Evolutionary conservation across 2,888 invertebrate genomes (phyloP), one percentile per base, ranked within the genome.

Genomic region (Beris morrisii): DNA sequence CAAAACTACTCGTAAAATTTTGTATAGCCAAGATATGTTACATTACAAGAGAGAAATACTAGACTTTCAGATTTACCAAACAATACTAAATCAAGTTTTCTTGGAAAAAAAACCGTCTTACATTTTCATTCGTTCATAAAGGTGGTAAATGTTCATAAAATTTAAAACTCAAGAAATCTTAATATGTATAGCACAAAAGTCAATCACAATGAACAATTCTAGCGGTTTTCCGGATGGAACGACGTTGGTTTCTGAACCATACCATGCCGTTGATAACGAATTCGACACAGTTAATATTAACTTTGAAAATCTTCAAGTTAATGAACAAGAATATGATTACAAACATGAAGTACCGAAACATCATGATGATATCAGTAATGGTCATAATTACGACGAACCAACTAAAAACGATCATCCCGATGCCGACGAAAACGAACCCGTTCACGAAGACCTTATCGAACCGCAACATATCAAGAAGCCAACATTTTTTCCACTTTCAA

Each of bases 401-500:
- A 54, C 22, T 43, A 43, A 44, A 22, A 44, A 53, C 28, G 44
- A 52, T 43, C 13, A 22, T 4, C 30, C 6, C 30, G 50, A 54
- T n/a, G 45, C 31, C 32, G 52, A 55, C 12, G 38, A 48, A 13
- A 5, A 52, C 11, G 31, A 61, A 38, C 52, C 32, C 1, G 64
- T 65, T 38, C 7, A 38, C 38, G 38, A 38, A 38, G 58, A 59
- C 30, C 54, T 67, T 13, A 69, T 67, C n/a, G 74, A 72, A 64
- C 71, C 73, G 61, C 73, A 72, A 58, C 74, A 73, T 57, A 61
- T 64, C 12, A 74, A 74, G 48, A 76, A 77, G 67, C 73, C 79
- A 43, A 73, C 74, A 1, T 73, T 75, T 43, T 79, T 78, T 63
- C 76, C 75, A 43, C 71, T 76, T 43, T 79, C 77, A 71, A 80